Evolutionary conservation across 2,113 vertebrate genomes (phyloP).

Genomic region (Morphnarchus princeps): DNA sequence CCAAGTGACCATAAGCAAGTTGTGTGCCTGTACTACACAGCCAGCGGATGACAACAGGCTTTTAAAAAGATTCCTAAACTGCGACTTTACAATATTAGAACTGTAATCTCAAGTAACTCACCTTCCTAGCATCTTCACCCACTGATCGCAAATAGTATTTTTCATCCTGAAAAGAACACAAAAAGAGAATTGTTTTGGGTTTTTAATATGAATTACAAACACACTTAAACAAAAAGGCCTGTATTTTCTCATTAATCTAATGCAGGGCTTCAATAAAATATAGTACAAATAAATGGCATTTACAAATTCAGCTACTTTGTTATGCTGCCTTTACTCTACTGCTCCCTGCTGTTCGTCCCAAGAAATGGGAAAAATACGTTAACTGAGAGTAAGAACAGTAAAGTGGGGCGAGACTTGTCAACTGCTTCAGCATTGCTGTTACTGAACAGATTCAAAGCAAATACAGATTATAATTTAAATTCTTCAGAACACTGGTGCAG

Average conservation of each 20-base stretch:
- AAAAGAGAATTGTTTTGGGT: not conserved
- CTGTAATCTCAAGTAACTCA: constrained; percentile 53
- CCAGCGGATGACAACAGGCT: not conserved
- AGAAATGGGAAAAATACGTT: not conserved
- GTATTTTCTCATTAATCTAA: not conserved
- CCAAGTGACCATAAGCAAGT: not conserved
- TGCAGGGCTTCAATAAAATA: not conserved
- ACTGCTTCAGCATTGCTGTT: not conserved
- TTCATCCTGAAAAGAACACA: constrained; percentile 80
- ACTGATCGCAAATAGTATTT: constrained; percentile 95
- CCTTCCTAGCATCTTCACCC: constrained; percentile 91
- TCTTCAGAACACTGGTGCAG: not conserved
- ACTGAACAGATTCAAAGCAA: not conserved
- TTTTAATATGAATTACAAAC: not conserved
- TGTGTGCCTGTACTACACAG: not conserved
- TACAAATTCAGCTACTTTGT: not conserved
- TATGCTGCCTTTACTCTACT: constrained; percentile 28
- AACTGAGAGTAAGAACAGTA: not conserved
- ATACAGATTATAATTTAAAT: not conserved
- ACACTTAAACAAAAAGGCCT: not conserved
- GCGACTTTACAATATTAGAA: not conserved
- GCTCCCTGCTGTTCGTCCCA: constrained; percentile 54
- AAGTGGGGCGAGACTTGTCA: not conserved
- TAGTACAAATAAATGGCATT: not conserved
- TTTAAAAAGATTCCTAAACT: not conserved